phyloP scores from a whole-genome alignment of 2,797 vertebrate genomes.

The Sarcophilus harrisii region DNA sequence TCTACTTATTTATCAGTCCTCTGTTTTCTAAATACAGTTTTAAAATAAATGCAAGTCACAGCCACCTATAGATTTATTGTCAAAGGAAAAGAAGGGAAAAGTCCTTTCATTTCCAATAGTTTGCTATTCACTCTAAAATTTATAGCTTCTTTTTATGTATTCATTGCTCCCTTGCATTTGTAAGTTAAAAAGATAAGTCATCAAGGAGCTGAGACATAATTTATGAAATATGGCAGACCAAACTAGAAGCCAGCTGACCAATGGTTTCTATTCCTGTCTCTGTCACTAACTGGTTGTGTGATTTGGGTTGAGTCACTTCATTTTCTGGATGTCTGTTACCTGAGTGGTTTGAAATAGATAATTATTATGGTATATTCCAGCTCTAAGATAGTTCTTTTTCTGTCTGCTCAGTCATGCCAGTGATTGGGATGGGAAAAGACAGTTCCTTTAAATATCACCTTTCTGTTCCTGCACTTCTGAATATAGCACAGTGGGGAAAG shows the following conservation, averaged over 20 bases:
- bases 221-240: neutral
- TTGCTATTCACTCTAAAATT: neutral
- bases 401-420: neutral
- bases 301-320: neutral
- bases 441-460: neutral
- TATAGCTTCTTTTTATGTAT: neutral
- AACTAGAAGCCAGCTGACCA: neutral
- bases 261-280: neutral
- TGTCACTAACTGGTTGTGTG: neutral
- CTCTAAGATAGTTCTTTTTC: too few species aligned
- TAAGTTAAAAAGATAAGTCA: neutral
- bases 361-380: neutral
- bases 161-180: neutral
- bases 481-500: neutral
- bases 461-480: neutral
- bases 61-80: neutral
- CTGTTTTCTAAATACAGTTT: neutral
- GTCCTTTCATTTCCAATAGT: neutral
- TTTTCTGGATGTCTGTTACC: neutral
- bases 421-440: neutral
- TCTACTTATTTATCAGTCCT: neutral
- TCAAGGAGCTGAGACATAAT: neutral
- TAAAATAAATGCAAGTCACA: neutral
- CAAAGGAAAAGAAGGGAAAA: neutral
- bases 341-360: neutral